Base-by-base conservation (phyloP, 1,140 invertebrate species). In the Drosophila kanapiae region DNA sequence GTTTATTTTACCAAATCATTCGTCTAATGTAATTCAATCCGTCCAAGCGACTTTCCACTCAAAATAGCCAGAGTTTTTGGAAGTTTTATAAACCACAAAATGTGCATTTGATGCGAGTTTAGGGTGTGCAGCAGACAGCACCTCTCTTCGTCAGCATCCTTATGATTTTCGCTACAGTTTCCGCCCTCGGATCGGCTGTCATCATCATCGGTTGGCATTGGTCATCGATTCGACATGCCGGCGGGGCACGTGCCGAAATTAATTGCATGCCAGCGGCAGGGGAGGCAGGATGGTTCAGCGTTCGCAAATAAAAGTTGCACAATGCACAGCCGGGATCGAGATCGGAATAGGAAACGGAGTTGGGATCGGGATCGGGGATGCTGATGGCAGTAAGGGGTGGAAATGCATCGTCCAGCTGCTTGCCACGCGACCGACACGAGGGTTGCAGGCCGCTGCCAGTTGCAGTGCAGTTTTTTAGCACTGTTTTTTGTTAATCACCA, bases 381-480 rank as follows among this genome's bases (percentile, higher is more conserved):
- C 27, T 49, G 23, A n/a, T n/a, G 37, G n/a, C 18, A 10, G n/a
- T 42, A 43, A 49, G 69, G 67, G 69, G 37, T 59, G 45, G 67
- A 60, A 71, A 35, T 42, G 53, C 67, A 71, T n/a, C 14, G 16
- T 11, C 14, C 68, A 71, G 67, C 65, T 74, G 68, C 7, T 37
- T 53, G 71, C 13, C 71, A 75, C 69, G 69, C 69, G 71, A 38
- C 57, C 27, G 13, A 29, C 37, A 42, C 29, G 69, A 53, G 71
- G 71, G 71, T 75, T 75, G 71, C 67, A 43, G 31, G 2, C 23
- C 45, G 6, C 16, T 11, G 62, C 38, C 67, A 70, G 67, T 70
- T 53, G 61, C n/a, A 43, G 7, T 86, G 75, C 78, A 69, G 58
- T 86, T 86, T 86, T 80, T 86, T 84, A 86, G 51, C 80, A 64